Evolutionary conservation across 2,888 invertebrate genomes (phyloP).

Genomic region (Caenorhabditis sinica): DNA sequence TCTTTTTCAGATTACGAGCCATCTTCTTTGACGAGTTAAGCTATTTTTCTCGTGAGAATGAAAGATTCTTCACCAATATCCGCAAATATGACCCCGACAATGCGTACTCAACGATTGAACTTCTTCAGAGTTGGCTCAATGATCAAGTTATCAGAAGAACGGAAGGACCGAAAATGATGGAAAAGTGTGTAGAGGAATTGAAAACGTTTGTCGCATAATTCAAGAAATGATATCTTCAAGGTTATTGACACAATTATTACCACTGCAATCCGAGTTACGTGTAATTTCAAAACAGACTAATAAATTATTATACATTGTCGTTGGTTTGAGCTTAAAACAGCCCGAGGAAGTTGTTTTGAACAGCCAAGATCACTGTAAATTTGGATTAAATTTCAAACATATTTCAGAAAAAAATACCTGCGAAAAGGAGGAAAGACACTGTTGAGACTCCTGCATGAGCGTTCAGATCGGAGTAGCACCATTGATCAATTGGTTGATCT

Average conservation of each 20-base stretch:
- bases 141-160: constrained; percentile 41
- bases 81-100: constrained; percentile 13
- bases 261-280: background rate
- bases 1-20: constrained; percentile 30
- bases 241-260: background rate
- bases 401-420: background rate
- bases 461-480: constrained; percentile 48
- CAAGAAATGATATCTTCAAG: background rate
- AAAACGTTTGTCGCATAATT: background rate
- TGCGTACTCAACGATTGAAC: background rate
- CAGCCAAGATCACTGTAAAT: constrained; percentile 21
- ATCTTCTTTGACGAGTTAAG: constrained; percentile 35
- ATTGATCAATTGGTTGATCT: constrained; percentile 52
- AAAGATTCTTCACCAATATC: constrained; percentile 49
- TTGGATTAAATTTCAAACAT: background rate
- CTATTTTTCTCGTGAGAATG: background rate
- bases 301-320: background rate
- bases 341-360: constrained; percentile 18
- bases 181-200: constrained; percentile 44
- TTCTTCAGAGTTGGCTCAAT: constrained; percentile 33
- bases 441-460: background rate
- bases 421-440: constrained; percentile 35
- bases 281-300: background rate
- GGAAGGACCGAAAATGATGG: constrained; percentile 19
- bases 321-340: constrained; percentile 13